Percentiles rank a stretch among this genome's conserved stretches.
phyloP scores from a whole-genome alignment of 2,797 vertebrate species.

The Discoglossus pictus region DNA sequence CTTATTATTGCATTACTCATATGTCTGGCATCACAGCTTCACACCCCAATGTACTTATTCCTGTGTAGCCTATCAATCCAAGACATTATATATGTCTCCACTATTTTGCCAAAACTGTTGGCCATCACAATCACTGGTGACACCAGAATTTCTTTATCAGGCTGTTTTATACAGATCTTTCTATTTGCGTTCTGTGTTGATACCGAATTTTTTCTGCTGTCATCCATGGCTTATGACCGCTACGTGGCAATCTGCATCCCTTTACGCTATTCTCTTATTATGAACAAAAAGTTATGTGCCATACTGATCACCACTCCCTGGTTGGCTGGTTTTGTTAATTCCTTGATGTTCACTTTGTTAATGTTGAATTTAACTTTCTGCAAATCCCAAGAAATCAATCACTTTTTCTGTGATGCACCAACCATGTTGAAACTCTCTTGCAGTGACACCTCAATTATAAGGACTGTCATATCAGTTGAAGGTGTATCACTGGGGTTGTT shows the following conservation, averaged over 20 bases:
- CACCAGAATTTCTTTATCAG: background rate
- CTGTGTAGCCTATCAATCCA: background rate
- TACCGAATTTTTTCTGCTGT: background rate
- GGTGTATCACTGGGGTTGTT: background rate
- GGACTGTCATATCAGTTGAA: background rate
- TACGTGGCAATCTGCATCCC: conserved; percentile 1
- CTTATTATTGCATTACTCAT: background rate
- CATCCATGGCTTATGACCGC: background rate
- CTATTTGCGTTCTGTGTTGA: background rate
- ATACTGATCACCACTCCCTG: background rate
- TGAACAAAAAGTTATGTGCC: background rate
- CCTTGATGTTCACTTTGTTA: background rate
- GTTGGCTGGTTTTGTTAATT: background rate
- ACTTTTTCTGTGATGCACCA: background rate
- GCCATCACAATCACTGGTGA: background rate
- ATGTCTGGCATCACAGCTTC: background rate
- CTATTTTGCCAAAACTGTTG: background rate
- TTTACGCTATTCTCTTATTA: background rate
- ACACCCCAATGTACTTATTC: conserved; percentile 3
- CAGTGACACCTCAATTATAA: background rate
- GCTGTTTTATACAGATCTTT: background rate
- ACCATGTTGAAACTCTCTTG: background rate
- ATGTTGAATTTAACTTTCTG: background rate
- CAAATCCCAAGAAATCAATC: background rate
- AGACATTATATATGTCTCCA: background rate